Evolutionary conservation across 2,888 invertebrate species (phyloP).

Genomic region (Volucella bombylans): DNA sequence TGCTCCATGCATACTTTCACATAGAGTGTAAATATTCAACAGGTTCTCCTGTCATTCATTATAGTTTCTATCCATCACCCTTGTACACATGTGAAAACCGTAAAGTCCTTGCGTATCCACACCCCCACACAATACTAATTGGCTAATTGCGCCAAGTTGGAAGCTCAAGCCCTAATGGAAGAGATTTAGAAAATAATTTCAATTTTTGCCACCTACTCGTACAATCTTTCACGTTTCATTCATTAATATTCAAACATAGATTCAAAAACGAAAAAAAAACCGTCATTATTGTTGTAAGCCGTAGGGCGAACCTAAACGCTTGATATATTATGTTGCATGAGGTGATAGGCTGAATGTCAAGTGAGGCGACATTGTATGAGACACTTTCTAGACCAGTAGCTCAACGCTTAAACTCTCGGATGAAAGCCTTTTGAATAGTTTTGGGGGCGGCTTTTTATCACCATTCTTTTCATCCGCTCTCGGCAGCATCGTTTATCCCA

Average conservation of each 20-base stretch:
- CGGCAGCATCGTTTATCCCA: slow-evolving; percentile 62
- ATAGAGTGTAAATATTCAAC: slow-evolving; percentile 50
- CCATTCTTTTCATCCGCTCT: slow-evolving; percentile 30
- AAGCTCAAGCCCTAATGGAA: slow-evolving; percentile 15
- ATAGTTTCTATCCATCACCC: slow-evolving; percentile 51
- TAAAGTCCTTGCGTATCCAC: too few relatives aligned
- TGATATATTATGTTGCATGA: not conserved
- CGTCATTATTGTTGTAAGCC: slow-evolving; percentile 44
- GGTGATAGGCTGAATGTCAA: slow-evolving; percentile 11
- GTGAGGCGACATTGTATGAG: not conserved
- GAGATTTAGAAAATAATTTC: slow-evolving; percentile 53
- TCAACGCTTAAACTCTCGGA: slow-evolving; percentile 28
- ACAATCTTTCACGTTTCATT: slow-evolving; percentile 35
- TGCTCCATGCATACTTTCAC: slow-evolving; percentile 31
- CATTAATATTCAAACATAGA: slow-evolving; percentile 46
- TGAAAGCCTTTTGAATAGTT: slow-evolving; percentile 68
- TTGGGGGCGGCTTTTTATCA: slow-evolving; percentile 29
- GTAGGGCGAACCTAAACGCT: slow-evolving; percentile 16
- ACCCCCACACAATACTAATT: slow-evolving; percentile 14
- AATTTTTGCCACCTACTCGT: slow-evolving; percentile 49
- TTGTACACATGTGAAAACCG: too few relatives aligned
- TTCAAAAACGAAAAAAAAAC: not conserved
- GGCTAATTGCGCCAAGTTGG: slow-evolving; percentile 35
- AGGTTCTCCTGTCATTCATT: slow-evolving; percentile 63
- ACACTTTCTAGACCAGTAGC: not conserved